phyloP scores from a whole-genome alignment of 2,113 vertebrate genomes.

The Peromyscus maniculatus region DNA sequence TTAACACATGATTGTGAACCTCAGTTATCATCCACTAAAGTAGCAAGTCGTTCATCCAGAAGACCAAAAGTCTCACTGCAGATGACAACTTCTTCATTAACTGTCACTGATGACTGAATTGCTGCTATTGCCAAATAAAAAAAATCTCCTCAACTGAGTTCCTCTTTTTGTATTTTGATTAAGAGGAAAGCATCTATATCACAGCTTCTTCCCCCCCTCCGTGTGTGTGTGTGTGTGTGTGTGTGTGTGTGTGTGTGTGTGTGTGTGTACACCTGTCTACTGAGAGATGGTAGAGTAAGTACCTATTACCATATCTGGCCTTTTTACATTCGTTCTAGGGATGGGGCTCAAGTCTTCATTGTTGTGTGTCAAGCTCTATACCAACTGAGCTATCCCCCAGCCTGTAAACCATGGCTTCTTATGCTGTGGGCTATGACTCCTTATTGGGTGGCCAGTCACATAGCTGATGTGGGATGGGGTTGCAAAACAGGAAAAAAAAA shows the following conservation, averaged over 20 bases:
- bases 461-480: background rate
- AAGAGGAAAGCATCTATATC: background rate
- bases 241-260: background rate
- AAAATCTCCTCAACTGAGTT: background rate
- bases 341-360: no score
- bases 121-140: background rate
- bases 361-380: background rate
- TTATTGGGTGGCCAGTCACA: background rate
- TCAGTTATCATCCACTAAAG: background rate
- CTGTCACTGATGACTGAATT: background rate
- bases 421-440: background rate
- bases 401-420: background rate
- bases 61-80: conserved; percentile 8
- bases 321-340: background rate
- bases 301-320: background rate
- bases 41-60: background rate
- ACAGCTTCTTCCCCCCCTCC: background rate
- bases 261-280: no score
- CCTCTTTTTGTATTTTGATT: background rate
- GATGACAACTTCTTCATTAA: background rate
- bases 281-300: background rate
- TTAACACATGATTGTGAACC: background rate
- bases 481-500: background rate
- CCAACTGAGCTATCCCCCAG: background rate
- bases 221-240: background rate